Evolutionary conservation across 2,797 vertebrate species (phyloP).

Genomic region (Anabacerthia variegaticeps): DNA sequence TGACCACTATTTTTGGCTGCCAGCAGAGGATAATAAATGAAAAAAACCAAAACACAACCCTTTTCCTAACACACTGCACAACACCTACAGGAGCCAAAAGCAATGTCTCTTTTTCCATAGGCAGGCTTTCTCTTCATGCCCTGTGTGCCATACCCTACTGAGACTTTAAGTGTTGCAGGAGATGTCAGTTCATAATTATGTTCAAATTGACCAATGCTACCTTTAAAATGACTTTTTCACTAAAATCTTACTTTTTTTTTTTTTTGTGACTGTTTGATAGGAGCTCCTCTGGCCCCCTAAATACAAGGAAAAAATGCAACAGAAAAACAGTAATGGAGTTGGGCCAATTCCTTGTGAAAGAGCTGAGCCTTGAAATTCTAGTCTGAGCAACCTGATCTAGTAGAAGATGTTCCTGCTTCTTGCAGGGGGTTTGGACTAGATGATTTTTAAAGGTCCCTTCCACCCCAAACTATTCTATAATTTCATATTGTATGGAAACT

Average conservation of each 20-base stretch:
- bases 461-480: neutral
- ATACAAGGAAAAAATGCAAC: neutral
- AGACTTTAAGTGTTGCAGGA: neutral
- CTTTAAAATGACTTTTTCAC: neutral
- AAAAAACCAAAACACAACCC: neutral
- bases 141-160: neutral
- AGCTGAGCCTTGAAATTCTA: neutral
- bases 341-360: rapidly evolving
- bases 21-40: neutral
- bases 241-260: neutral
- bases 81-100: neutral
- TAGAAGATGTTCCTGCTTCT: neutral
- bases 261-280: neutral
- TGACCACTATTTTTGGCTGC: neutral
- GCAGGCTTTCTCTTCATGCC: neutral
- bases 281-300: neutral
- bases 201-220: neutral
- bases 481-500: neutral
- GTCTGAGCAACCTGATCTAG: neutral
- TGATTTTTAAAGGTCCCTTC: neutral
- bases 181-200: neutral
- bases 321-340: neutral
- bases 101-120: neutral
- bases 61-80: neutral
- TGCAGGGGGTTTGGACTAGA: rapidly evolving